A percentile compares a stretch with the other conserved stretches of the same genome.
These are phyloP conservation scores for Patiria pectinifera DNA, from an alignment of 53 echinoderm and acorn worm genomes.

Conservation along the genomic window DNA sequence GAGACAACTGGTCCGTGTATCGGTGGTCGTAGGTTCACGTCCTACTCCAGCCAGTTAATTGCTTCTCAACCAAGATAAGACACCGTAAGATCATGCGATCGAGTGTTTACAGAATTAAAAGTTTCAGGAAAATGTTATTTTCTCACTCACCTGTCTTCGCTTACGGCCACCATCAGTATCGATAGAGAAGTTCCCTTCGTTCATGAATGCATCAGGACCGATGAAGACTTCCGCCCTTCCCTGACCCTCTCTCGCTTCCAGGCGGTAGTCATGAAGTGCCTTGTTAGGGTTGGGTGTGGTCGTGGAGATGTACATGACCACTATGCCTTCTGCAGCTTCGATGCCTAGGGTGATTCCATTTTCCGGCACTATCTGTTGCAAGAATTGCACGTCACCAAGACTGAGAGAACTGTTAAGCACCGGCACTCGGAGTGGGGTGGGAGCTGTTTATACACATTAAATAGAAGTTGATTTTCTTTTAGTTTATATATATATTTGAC, in stretches of 20 bases:
- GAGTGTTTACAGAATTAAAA: too few relatives aligned
- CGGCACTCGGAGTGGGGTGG: not conserved
- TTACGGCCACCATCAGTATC: not conserved
- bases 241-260: slow-evolving; percentile 9
- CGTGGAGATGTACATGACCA: slow-evolving; percentile 19
- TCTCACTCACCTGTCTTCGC: not conserved
- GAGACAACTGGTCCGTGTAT: too few relatives aligned
- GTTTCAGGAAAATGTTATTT: not conserved
- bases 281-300: slow-evolving; percentile 1
- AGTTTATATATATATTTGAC: not conserved
- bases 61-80: too few relatives aligned
- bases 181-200: not conserved
- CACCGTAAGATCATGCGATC: too few relatives aligned
- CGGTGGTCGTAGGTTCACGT: too few relatives aligned
- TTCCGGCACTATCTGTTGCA: not conserved
- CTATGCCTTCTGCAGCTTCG: not conserved
- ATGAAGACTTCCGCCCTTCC: slow-evolving; percentile 13
- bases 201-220: not conserved
- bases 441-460: not conserved
- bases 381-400: not conserved
- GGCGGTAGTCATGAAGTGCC: not conserved
- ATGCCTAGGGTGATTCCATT: not conserved
- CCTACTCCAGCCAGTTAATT: too few relatives aligned
- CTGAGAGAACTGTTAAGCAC: not conserved
- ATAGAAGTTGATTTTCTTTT: not conserved